Base-by-base conservation (phyloP, 64 coral and sea anemone species). In the Anthopleura sola region DNA sequence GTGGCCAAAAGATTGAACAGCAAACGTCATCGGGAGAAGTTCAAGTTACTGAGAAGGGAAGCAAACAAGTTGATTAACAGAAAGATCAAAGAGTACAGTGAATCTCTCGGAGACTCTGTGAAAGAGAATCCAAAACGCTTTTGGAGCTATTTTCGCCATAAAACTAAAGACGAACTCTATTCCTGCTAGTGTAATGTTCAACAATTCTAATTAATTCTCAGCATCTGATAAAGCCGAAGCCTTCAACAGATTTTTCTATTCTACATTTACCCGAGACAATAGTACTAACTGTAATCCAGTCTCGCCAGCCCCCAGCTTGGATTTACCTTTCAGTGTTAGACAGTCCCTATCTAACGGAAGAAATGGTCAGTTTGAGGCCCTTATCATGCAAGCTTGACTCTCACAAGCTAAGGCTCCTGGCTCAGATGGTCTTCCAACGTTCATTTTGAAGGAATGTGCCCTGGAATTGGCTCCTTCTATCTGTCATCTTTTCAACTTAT, bases 121-220 rank as follows among this genome's bases (percentile, higher is more conserved):
- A 86, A 86, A 4, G 84, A 75, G 6, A 86, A 86, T 37, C 84
- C 84, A 17, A 86, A 86, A 51, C 84, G 84, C 0, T 86, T 86
- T 24, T 87, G 86, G 86, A 78, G 13, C 26, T 80, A 51, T 37
- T 80, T 87, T 12, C 34, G 49, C 37, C 6, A 50, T 37, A 77
- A 80, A 34, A 87, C 69, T 31, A 87, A 80, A 32, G n/a, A 53
- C 86, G 24, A 55, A 80, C 49, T 87, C 86, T n/a, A 87, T 87
- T 10, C 74, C 86, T 29, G 47, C 68, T 8, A 32, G 3, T 31
- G 78, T 82, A n/a, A 33, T 9, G 3, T 87, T 78, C 34, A 40
- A 49, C 47, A 78, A 68, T n/a, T n/a, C n/a, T n/a, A n/a, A n/a
- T n/a, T n/a, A n/a, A n/a, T n/a, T n/a, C n/a, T n/a, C n/a, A n/a